These are phyloP conservation scores for Chitala chitala DNA, from an alignment of 2,113 vertebrate genomes.

Conservation along the genomic window DNA sequence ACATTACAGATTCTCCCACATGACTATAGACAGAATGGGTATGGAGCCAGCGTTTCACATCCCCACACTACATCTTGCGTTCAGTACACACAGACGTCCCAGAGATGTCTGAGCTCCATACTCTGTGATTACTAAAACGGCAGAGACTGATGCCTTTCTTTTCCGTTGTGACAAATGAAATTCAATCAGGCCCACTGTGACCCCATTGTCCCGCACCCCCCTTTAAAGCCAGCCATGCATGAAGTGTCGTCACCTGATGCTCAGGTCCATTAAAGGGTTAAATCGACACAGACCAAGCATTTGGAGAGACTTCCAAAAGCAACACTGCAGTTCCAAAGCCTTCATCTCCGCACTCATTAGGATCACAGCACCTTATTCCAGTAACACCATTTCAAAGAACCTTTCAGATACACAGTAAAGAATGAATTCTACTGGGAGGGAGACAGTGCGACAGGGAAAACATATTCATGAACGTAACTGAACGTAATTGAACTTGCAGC, in stretches of 20 bases:
- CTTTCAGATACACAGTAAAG: not conserved
- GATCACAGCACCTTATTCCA: not conserved
- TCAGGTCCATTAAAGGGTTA: not conserved
- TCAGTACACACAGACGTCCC: not conserved
- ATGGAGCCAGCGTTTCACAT: not conserved
- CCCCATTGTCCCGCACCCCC: not conserved
- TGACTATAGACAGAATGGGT: not conserved
- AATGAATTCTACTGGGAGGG: not conserved
- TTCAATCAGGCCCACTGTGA: not conserved
- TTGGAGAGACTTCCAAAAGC: not conserved
- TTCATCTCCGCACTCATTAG: not conserved
- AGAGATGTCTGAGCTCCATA: not conserved
- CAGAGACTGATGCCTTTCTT: slow-evolving; percentile 5
- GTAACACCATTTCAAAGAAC: not conserved
- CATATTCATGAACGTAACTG: not conserved
- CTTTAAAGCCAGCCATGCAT: not conserved
- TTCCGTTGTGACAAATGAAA: not conserved
- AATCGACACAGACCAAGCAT: not conserved
- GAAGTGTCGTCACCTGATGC: not conserved
- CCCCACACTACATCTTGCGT: not conserved
- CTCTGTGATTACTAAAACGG: slow-evolving; percentile 14
- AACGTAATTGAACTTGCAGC: slow-evolving; percentile 7
- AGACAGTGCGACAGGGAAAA: not conserved
- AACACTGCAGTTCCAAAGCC: too few relatives aligned
- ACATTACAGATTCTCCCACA: not conserved